phyloP scores from a whole-genome alignment of 2,113 vertebrate species.

The Lycocorax pyrrhopterus region DNA sequence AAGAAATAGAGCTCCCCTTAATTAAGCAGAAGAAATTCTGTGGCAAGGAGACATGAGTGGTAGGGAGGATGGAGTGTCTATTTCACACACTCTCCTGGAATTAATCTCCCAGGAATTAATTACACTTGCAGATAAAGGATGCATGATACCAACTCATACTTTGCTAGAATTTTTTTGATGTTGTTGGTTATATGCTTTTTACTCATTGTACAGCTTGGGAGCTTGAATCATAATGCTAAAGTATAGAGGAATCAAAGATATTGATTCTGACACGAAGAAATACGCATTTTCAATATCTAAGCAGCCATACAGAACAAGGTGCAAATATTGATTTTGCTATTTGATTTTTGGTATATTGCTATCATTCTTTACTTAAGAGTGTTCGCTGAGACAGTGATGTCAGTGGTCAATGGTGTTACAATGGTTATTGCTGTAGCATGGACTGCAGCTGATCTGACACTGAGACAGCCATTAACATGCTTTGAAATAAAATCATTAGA shows the following conservation, averaged over 20 bases:
- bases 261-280: constrained; percentile 15
- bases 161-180: not conserved
- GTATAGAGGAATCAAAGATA: not conserved
- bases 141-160: not conserved
- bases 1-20: not conserved
- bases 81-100: not conserved
- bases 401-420: not conserved
- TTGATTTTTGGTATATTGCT: constrained; percentile 30
- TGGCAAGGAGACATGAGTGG: not conserved
- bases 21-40: not conserved
- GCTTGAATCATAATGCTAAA: not conserved
- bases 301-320: not conserved
- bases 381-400: not conserved
- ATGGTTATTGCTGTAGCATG: not conserved
- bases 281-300: not conserved
- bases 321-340: constrained; percentile 36
- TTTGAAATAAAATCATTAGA: constrained; percentile 27
- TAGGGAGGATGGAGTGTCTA: not conserved
- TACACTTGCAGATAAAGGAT: not conserved
- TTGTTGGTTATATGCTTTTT: not conserved
- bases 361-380: constrained; percentile 25
- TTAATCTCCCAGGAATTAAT: not conserved
- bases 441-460: not conserved
- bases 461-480: not conserved
- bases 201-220: not conserved